Percentiles rank a stretch among this genome's conserved stretches.
These are phyloP conservation scores for Montipora efflorescens DNA, from an alignment of 64 coral and sea anemone genomes.

Conservation along the genomic window DNA sequence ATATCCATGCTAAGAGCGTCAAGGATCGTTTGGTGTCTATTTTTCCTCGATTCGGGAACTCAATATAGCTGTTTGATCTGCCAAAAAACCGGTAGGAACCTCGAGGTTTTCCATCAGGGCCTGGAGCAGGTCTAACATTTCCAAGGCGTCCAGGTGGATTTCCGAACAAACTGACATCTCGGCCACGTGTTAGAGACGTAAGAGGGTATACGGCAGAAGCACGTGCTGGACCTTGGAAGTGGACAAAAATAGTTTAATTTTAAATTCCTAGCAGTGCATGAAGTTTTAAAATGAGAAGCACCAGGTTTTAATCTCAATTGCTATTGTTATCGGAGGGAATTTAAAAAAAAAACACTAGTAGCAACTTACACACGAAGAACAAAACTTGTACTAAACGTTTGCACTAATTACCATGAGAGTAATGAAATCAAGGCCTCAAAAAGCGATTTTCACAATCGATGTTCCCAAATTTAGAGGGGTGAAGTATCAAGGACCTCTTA, in stretches of 20 bases:
- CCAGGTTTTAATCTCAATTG: too few relatives aligned
- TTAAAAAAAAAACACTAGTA: too few relatives aligned
- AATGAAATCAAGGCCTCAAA: too few relatives aligned
- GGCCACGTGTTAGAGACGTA: conserved; percentile 29
- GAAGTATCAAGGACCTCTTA: too few relatives aligned
- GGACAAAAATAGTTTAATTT: neutral
- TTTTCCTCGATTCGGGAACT: conserved; percentile 71
- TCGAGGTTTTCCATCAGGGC: conserved; percentile 51
- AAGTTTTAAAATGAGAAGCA: too few relatives aligned
- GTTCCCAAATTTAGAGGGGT: too few relatives aligned
- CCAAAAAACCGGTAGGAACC: conserved; percentile 65
- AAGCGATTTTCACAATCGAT: too few relatives aligned
- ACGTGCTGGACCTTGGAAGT: conserved; percentile 37
- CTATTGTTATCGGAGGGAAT: too few relatives aligned
- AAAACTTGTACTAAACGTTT: too few relatives aligned
- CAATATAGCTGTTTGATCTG: conserved; percentile 66
- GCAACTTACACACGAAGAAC: too few relatives aligned
- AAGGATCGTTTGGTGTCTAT: conserved; percentile 67
- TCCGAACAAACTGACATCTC: conserved; percentile 70
- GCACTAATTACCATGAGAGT: too few relatives aligned
- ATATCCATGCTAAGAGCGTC: conserved; percentile 77
- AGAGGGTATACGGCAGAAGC: conserved; percentile 77
- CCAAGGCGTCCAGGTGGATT: conserved; percentile 46
- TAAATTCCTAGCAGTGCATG: neutral
- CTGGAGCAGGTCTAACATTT: conserved; percentile 51